These are phyloP conservation scores for Maconellicoccus hirsutus DNA, from an alignment of 1,140 invertebrate genomes.

Conservation along the genomic window DNA sequence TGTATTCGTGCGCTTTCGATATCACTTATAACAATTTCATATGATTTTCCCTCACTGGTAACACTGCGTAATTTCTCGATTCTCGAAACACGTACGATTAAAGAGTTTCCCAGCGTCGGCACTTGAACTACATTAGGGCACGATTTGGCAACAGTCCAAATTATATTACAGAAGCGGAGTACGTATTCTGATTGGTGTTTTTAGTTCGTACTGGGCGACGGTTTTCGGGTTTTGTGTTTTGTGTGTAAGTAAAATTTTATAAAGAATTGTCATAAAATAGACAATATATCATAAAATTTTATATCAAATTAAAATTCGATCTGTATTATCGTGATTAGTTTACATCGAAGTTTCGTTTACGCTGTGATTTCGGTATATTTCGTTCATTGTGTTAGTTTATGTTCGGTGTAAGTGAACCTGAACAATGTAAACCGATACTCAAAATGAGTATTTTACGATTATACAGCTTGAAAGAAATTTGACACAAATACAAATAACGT, in stretches of 20 bases:
- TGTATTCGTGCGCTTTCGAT: no score
- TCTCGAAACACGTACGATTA: no score
- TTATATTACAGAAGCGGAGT: neutral
- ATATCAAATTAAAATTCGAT: neutral
- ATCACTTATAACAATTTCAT: no score
- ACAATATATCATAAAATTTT: no score
- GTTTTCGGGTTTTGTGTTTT: slow-evolving; percentile 8
- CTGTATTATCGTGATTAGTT: neutral
- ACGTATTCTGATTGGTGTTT: neutral
- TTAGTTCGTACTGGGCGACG: neutral
- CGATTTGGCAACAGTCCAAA: neutral
- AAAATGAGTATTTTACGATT: slow-evolving; percentile 6
- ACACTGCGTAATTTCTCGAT: no score
- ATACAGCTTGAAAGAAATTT: neutral
- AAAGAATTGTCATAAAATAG: neutral
- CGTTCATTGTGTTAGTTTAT: neutral
- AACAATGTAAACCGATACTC: neutral
- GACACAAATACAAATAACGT: neutral
- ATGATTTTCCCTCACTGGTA: no score
- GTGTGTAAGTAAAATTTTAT: neutral
- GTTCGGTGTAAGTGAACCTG: neutral
- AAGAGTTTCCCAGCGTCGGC: no score
- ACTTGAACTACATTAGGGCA: neutral
- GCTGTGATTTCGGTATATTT: neutral
- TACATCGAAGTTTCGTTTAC: neutral